Evolutionary conservation across 2,113 vertebrate genomes (phyloP).

Genomic region (Ameiurus melas): DNA sequence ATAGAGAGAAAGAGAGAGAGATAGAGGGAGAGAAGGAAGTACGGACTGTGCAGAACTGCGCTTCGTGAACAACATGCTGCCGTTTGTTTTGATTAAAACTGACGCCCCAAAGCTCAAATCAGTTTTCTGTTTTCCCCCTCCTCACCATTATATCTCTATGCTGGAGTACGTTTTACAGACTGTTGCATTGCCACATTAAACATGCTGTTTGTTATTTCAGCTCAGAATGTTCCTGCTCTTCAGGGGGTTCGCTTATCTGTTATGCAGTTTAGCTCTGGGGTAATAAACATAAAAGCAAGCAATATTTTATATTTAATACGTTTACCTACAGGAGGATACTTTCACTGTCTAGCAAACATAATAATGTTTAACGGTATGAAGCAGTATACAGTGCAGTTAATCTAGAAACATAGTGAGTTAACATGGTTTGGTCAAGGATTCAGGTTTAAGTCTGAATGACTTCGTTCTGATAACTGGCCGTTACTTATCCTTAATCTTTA

Average conservation of each 20-base stretch:
- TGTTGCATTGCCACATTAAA: constrained; percentile 35
- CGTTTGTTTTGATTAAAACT: constrained; percentile 41
- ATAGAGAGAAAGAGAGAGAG: neutral
- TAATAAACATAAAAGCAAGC: constrained; percentile 31
- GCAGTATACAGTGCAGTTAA: neutral
- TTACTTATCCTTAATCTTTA: neutral
- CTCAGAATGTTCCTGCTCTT: constrained; percentile 3
- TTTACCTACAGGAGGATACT: constrained; percentile 18
- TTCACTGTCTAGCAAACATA: constrained; percentile 9
- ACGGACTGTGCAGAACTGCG: neutral
- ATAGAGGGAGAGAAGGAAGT: constrained; percentile 9
- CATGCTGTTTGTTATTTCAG: constrained; percentile 41
- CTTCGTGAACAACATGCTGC: neutral
- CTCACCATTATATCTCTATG: constrained; percentile 26
- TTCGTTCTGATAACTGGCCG: neutral
- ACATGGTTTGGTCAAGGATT: neutral
- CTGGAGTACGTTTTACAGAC: constrained; percentile 25
- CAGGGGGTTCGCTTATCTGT: constrained; percentile 28
- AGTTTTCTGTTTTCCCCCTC: constrained; percentile 8
- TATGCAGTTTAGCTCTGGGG: constrained; percentile 12
- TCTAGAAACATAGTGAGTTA: neutral
- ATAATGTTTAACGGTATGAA: constrained; percentile 3
- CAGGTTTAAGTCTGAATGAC: neutral
- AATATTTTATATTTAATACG: constrained; percentile 23
- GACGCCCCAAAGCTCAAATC: constrained; percentile 34